These are phyloP conservation scores for Heliopora coerulea DNA, from an alignment of 92 coral and sea anemone species.

Conservation along the genomic window DNA sequence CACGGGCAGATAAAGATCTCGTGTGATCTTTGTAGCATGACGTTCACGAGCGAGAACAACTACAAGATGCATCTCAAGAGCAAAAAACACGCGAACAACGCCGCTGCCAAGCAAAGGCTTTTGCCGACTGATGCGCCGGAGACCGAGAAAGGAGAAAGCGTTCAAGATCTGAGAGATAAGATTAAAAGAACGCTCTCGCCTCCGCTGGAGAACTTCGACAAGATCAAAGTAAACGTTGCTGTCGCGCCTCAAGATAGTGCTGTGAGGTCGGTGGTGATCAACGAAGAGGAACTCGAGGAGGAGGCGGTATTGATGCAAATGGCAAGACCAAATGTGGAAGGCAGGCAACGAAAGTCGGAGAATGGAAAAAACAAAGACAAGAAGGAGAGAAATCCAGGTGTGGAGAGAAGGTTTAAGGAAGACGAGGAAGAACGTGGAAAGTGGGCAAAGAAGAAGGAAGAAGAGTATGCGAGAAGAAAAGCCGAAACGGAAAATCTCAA, in stretches of 20 bases:
- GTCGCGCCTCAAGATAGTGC: background rate
- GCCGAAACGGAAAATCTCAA: background rate
- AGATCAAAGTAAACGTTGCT: slow-evolving; percentile 38
- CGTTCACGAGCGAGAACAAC: slow-evolving; percentile 45
- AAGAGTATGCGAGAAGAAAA: slow-evolving; percentile 28
- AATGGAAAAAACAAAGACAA: slow-evolving; percentile 17
- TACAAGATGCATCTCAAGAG: slow-evolving; percentile 49
- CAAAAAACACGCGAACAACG: slow-evolving; percentile 48
- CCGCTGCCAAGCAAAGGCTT: slow-evolving; percentile 27
- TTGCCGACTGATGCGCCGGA: slow-evolving; percentile 22
- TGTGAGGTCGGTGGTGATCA: slow-evolving; percentile 23
- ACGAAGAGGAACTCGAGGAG: slow-evolving; percentile 15
- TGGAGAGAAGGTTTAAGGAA: slow-evolving; percentile 20
- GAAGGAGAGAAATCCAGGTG: slow-evolving; percentile 25
- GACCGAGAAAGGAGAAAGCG: slow-evolving; percentile 22
- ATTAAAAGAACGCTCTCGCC: slow-evolving; percentile 43
- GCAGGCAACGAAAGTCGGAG: background rate
- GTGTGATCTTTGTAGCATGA: slow-evolving; percentile 53
- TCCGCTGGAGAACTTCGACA: slow-evolving; percentile 36
- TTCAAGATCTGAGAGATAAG: slow-evolving; percentile 55
- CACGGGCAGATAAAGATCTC: slow-evolving; percentile 47
- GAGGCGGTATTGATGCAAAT: slow-evolving; percentile 25
- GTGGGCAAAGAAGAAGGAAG: slow-evolving; percentile 32
- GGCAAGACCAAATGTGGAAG: slow-evolving; percentile 15
- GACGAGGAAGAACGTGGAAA: slow-evolving; percentile 30